Conservation (phyloP, 2,797 vertebrate genomes). For the Mus minutoides region DNA sequence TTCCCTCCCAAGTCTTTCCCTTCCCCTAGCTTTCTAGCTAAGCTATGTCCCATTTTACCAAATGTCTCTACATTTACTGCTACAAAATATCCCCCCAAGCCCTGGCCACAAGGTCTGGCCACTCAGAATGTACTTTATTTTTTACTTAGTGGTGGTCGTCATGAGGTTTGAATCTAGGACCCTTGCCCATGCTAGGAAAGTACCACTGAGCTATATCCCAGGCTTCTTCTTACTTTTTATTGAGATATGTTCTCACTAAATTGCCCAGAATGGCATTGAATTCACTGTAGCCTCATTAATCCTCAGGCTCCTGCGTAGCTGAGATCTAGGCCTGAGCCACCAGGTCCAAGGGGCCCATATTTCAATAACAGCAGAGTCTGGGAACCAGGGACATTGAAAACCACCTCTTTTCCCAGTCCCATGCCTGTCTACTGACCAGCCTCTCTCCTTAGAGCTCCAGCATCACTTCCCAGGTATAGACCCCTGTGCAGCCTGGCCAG, state of each 20-base stretch:
- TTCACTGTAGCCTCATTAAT: not conserved
- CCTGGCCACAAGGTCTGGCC: not conserved
- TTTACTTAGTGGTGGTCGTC: not conserved
- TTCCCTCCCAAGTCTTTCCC: not conserved
- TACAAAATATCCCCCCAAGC: not conserved
- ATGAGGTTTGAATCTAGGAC: not conserved
- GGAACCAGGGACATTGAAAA: not conserved
- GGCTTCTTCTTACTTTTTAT: not conserved
- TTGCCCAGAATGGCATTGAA: not conserved
- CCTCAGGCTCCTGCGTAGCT: not conserved
- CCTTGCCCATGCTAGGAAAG: not conserved
- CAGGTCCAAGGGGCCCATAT: not conserved
- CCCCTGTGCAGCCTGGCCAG: not conserved
- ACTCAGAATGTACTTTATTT: not conserved
- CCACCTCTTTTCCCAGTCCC: not conserved
- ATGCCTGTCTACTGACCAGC: not conserved
- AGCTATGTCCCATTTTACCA: not conserved
- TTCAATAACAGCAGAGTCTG: not conserved
- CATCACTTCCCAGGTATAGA: not conserved
- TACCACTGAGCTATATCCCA: not conserved
- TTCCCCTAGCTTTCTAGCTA: not conserved
- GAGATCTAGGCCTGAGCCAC: not conserved
- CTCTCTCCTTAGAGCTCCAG: not conserved
- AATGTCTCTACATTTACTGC: not conserved
- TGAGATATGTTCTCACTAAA: not conserved